Conservation (phyloP, 92 coral and sea anemone genomes). For the Palythoa grandiflora region DNA sequence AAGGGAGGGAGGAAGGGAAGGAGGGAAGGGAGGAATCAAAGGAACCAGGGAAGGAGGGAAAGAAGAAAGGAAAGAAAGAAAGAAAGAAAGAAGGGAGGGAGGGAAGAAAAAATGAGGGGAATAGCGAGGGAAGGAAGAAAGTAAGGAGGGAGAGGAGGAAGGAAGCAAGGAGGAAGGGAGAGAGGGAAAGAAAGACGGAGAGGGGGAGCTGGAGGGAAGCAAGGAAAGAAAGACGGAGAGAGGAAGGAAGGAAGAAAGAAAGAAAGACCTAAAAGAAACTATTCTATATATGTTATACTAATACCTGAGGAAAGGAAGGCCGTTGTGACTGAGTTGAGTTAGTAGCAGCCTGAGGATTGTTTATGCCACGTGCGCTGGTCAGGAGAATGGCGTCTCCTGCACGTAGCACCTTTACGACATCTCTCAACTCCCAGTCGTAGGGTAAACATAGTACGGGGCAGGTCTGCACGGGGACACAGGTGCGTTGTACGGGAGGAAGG, state of each 20-base stretch:
- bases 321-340: not conserved
- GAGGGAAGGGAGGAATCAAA: not conserved
- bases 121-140: not conserved
- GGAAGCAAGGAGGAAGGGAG: not conserved
- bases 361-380: constrained; percentile 47
- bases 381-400: constrained; percentile 84
- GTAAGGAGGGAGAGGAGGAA: not conserved
- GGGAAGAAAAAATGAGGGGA: not conserved
- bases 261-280: not conserved
- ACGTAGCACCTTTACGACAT: constrained; percentile 71
- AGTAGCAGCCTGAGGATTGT: not conserved
- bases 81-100: not conserved
- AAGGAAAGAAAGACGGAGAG: not conserved
- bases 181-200: not conserved
- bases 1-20: not conserved
- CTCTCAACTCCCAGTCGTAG: constrained; percentile 79
- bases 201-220: not conserved
- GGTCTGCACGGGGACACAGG: constrained; percentile 53
- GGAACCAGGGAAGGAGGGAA: not conserved
- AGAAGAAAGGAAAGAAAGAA: not conserved
- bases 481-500: constrained; percentile 12
- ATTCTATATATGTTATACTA: not conserved
- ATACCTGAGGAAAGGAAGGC: constrained; percentile 16
- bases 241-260: not conserved
- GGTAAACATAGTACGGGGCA: constrained; percentile 83